Base-by-base conservation (phyloP, 2,113 vertebrate genomes). In the Ammodytes dubius region DNA sequence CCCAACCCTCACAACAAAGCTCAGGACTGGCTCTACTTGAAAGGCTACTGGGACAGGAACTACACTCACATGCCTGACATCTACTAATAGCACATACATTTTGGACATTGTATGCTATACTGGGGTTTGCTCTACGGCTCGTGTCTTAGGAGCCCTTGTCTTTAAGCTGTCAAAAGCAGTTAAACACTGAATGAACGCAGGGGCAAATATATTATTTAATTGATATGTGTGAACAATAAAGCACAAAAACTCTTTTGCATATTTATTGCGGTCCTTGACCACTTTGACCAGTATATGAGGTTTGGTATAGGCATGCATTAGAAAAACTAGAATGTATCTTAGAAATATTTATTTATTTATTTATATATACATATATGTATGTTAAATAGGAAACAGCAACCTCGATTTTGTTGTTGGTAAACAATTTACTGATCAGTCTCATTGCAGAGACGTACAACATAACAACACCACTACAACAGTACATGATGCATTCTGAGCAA, bases 41-140 rank as follows among this genome's bases (percentile, higher is more conserved):
- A 97, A 87, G 96, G 95, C 90, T 99, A 99, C 95, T 99, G 98
- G 98, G 97, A 98, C 91, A 96, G 98, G 91, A 97, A 95, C 93
- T 99, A 98, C 94, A 93, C 94, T 83, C 96, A 95, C 77, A 92
- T 98, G 85, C 97, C 97, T 82, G 97, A 99, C 85, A 99, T 99
- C 95, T 99, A 99, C 95, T 99, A 95, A 97, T 2, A 81, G 75
- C 19, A 75, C 45, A 9, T 45, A 83, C 59, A 50, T 74, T 78
- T 67, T 82, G 52, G 67, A 88, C 74, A 68, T 47, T 40, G 42
- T 60, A 72, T 83, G 54, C 81, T 88, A 59, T 67, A 40, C 53
- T 71, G 50, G 58, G 47, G 66, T 69, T 54, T 74, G 19, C 27
- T 40, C 56, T 50, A 39, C 9, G 37, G 47, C 39, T 58, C 58